These are phyloP conservation scores for Agrilus mali DNA, from an alignment of 2,888 invertebrate species.

Conservation along the genomic window DNA sequence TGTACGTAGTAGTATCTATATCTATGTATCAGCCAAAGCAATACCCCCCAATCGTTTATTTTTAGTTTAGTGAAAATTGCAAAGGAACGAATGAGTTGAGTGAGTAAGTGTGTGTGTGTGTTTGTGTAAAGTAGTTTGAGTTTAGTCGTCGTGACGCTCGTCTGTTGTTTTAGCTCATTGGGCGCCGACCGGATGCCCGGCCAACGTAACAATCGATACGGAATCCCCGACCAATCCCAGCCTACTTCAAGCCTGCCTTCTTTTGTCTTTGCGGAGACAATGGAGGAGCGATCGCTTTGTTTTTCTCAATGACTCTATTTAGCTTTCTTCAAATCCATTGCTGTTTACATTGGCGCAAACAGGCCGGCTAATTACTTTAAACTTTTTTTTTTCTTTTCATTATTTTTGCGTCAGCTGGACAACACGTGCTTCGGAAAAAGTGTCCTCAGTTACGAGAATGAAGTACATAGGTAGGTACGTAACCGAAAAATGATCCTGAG, in stretches of 20 bases:
- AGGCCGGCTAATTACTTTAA: conserved; percentile 2
- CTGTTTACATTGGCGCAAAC: conserved; percentile 1
- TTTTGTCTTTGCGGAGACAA: conserved; percentile 35
- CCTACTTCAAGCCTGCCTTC: conserved; percentile 31
- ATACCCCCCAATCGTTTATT: too few relatives aligned
- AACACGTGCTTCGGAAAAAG: too few relatives aligned
- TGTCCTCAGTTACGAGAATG: too few relatives aligned
- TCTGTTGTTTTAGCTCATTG: conserved; percentile 37
- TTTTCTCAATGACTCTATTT: conserved; percentile 24
- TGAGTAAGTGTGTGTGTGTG: too few relatives aligned
- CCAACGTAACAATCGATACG: conserved; percentile 33
- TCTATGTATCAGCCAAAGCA: too few relatives aligned
- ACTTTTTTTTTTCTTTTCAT: too few relatives aligned
- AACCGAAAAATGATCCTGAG: too few relatives aligned
- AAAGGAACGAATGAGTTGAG: background rate
- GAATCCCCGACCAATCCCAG: conserved; percentile 31
- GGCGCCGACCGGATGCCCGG: conserved; percentile 34
- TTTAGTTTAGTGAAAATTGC: conserved; percentile 1
- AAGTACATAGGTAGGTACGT: too few relatives aligned
- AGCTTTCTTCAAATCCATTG: conserved; percentile 4
- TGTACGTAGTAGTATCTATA: too few relatives aligned
- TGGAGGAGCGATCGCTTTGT: conserved; percentile 33
- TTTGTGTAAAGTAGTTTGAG: conserved; percentile 10
- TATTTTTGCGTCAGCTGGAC: too few relatives aligned
- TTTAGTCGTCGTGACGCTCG: conserved; percentile 26